These are phyloP conservation scores for Probosciger aterrimus DNA, from an alignment of 2,113 vertebrate genomes.

Conservation along the genomic window DNA sequence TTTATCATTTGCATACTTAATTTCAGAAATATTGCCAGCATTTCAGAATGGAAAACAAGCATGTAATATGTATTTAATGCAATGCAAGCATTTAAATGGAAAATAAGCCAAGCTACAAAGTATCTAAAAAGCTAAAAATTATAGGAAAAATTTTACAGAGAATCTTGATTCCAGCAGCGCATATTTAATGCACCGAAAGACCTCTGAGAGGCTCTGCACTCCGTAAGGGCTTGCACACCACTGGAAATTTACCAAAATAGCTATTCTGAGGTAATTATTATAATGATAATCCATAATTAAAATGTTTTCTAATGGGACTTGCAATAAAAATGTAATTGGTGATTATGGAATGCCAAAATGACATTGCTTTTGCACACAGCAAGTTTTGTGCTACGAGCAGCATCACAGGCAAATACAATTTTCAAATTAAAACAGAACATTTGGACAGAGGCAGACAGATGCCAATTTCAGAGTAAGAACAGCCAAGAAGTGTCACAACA, in stretches of 20 bases:
- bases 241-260: slow-evolving; percentile 21
- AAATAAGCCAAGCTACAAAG: neutral
- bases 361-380: neutral
- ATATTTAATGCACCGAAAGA: neutral
- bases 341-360: neutral
- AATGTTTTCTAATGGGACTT: neutral
- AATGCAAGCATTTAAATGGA: neutral
- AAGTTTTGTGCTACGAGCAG: neutral
- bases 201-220: neutral
- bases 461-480: neutral
- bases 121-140: neutral
- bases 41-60: neutral
- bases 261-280: slow-evolving; percentile 6
- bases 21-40: neutral
- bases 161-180: neutral
- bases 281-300: slow-evolving; percentile 37
- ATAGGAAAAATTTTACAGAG: neutral
- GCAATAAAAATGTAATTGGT: slow-evolving; percentile 34
- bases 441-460: neutral
- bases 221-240: neutral
- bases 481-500: neutral
- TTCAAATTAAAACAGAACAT: neutral
- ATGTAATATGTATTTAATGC: neutral
- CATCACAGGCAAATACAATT: neutral
- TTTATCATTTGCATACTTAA: neutral